Base-by-base conservation (phyloP, 37 sponge, comb jelly and placozoan genomes). In the Axinella damicornis region DNA sequence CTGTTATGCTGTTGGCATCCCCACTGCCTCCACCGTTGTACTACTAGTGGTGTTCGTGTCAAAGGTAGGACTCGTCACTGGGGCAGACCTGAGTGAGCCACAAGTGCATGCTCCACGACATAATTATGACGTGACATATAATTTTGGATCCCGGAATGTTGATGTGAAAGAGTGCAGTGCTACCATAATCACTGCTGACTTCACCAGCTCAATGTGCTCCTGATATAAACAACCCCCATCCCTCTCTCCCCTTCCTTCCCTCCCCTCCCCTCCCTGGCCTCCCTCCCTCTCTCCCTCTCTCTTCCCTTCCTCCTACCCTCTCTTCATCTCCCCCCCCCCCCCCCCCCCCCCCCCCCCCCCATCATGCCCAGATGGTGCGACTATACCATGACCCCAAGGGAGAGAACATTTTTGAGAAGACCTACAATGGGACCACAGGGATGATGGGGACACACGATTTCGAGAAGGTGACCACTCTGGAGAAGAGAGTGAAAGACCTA, bases 361-460 rank as follows among this genome's bases (percentile, higher is more conserved):
- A 61, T 61, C 4, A 14, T 61, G 27, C 14, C 22, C 25, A 81
- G 82, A 81, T 81, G 82, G 82, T 81, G 39, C 72, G 82, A 11
- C 72, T 81, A 16, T 81, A 81, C 40, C 69, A 70, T 39, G 82
- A 81, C 33, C 82, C 82, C 40, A 71, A n/a, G 16, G 82, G 82
- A 6, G 55, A 52, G 22, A 12, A 19, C 41, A 41, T 81, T 15
- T 81, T 81, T 59, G 70, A 33, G 9, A 66, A 79, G 5, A 54
- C 13, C 2, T 27, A 66, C 22, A 52, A 20, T 41, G 27, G 2
- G 4, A 41, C 53, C 40, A 25, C 21, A 20, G 24, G 27, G 53
- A 20, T 41, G 46, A 14, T 28, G 21, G 46, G 53, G 13, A 21
- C 22, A 2, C 4, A 20, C 15, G 24, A 20, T 39, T 14, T 14